phyloP scores from a whole-genome alignment of 2,113 vertebrate species.

The Chaetops frenatus region DNA sequence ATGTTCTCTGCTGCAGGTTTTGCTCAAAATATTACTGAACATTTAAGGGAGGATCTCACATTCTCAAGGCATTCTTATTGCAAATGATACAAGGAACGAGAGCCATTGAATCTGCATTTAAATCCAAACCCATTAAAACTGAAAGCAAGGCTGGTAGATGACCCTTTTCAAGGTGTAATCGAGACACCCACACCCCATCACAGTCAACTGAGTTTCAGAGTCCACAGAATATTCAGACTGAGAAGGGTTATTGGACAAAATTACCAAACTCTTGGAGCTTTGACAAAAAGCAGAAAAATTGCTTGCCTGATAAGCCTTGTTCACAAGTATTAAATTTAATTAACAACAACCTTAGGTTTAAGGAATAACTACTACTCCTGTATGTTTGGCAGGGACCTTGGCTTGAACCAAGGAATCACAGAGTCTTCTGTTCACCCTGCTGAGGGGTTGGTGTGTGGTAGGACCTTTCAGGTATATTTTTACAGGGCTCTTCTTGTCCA shows the following conservation, averaged over 20 bases:
- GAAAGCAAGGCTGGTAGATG: neutral
- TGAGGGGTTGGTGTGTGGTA: neutral
- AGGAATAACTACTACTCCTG: neutral
- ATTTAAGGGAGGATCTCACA: neutral
- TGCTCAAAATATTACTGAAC: neutral
- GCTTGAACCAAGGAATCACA: neutral
- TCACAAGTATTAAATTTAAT: neutral
- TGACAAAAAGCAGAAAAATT: neutral
- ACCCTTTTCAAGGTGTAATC: neutral
- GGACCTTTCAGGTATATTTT: neutral
- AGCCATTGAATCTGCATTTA: neutral
- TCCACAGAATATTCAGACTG: neutral
- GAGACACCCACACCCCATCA: neutral
- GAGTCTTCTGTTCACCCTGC: neutral
- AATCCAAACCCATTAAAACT: neutral
- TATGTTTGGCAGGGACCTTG: neutral
- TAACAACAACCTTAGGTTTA: neutral
- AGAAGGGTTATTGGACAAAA: neutral
- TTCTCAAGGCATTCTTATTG: neutral
- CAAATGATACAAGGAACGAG: neutral
- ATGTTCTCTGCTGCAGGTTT: neutral
- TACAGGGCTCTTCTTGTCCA: neutral
- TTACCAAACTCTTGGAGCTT: neutral
- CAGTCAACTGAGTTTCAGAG: neutral
- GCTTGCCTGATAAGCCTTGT: neutral